Conservation (phyloP, 2,113 vertebrate genomes). For the Phyllostomus discolor region DNA sequence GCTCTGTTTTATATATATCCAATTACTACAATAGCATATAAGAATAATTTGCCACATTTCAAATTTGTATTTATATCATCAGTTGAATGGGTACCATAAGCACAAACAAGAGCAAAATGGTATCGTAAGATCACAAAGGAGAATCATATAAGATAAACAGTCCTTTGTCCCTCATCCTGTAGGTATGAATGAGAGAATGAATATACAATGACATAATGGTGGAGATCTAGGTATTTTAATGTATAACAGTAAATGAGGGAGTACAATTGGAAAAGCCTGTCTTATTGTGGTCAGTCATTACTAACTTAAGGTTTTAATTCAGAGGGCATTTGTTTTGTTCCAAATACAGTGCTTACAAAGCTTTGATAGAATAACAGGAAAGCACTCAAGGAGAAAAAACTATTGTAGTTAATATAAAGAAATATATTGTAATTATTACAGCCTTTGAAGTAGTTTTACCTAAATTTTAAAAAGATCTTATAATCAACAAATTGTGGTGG, state of each 20-base stretch:
- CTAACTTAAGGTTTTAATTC: constrained; percentile 34
- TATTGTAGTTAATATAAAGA: constrained; percentile 21
- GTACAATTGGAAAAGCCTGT: background rate
- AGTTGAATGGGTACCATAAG: background rate
- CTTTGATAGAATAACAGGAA: background rate
- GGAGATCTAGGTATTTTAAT: background rate
- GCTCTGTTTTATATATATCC: background rate
- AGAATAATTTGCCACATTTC: background rate
- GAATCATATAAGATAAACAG: background rate
- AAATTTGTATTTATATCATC: background rate
- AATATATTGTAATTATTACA: background rate
- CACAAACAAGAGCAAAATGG: background rate
- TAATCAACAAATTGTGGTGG: background rate
- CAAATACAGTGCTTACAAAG: constrained; percentile 33
- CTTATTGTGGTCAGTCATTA: constrained; percentile 29
- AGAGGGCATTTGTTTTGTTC: background rate
- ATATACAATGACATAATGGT: background rate
- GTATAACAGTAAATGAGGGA: constrained; percentile 16
- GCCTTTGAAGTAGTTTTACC: background rate
- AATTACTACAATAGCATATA: background rate
- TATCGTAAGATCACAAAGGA: constrained; percentile 34
- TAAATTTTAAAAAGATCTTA: constrained; percentile 21
- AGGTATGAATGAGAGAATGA: constrained; percentile 27
- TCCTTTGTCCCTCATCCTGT: background rate
- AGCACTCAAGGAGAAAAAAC: background rate